Evolutionary conservation across 2,888 invertebrate species (phyloP).

Genomic region (Dasypogon diadema): DNA sequence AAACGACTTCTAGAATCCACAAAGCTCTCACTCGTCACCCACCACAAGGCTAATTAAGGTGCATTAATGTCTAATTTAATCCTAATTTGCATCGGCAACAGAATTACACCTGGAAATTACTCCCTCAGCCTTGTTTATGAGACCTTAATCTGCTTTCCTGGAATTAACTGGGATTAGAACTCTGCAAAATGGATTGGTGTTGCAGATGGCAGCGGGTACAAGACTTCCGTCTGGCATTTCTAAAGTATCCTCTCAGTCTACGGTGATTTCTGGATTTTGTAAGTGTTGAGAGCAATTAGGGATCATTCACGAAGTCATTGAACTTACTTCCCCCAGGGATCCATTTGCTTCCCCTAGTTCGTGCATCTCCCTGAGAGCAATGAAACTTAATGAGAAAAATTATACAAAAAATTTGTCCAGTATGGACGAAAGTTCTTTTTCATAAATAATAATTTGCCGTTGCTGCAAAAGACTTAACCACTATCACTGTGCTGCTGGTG

Average conservation of each 20-base stretch:
- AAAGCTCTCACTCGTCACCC: no score
- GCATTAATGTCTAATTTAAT: background rate
- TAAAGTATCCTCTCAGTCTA: no score
- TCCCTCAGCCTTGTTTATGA: conserved; percentile 28
- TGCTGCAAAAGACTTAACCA: background rate
- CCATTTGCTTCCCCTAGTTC: no score
- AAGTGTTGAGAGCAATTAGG: no score
- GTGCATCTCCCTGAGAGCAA: no score
- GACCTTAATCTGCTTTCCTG: conserved; percentile 3
- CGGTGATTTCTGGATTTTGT: no score
- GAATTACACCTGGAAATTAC: conserved; percentile 31
- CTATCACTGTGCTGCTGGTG: background rate
- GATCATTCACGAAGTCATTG: no score
- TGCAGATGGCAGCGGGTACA: background rate
- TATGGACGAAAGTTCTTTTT: conserved; percentile 8
- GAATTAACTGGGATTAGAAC: conserved; percentile 18
- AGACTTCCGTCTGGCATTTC: no score
- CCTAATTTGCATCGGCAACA: conserved; percentile 23
- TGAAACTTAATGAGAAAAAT: no score
- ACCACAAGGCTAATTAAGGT: background rate
- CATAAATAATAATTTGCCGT: background rate
- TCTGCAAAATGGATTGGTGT: background rate
- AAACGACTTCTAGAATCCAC: background rate
- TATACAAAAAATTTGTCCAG: no score
- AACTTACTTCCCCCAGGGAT: no score